Percentiles rank a stretch among this genome's conserved stretches.
Evolutionary conservation across 2,888 invertebrate genomes (phyloP).

Genomic region (Portevinia maculata): DNA sequence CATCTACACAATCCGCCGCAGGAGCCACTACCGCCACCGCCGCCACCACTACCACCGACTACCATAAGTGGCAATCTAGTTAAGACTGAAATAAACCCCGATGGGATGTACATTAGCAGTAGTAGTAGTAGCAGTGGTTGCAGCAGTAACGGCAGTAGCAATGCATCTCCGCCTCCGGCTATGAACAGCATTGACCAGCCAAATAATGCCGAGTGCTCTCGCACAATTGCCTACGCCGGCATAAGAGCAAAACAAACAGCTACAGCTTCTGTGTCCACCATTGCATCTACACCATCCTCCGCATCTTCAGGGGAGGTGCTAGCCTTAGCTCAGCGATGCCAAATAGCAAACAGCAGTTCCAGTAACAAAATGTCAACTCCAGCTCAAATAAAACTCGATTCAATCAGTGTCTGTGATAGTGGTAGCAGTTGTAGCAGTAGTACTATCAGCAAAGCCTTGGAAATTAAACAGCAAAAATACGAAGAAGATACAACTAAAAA

Average conservation of each 20-base stretch:
- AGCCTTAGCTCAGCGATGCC: conserved; percentile 12
- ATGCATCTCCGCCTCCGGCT: conserved; percentile 40
- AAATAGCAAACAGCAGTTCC: conserved; percentile 21
- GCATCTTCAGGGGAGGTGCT: conserved; percentile 19
- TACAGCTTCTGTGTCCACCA: conserved; percentile 31
- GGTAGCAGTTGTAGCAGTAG: conserved; percentile 18
- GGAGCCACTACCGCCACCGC: background rate
- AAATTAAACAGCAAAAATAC: conserved; percentile 12
- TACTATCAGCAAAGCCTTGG: conserved; percentile 18
- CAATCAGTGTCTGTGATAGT: conserved; percentile 39
- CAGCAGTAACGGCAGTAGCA: conserved; percentile 66
- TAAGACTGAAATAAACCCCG: conserved; percentile 74
- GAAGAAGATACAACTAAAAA: conserved; percentile 1
- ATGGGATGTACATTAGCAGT: conserved; percentile 69
- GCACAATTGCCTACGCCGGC: conserved; percentile 32
- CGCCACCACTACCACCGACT: conserved; percentile 21
- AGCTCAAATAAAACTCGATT: conserved; percentile 31
- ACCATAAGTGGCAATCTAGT: conserved; percentile 38
- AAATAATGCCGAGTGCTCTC: conserved; percentile 18
- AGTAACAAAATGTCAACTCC: conserved; percentile 24
- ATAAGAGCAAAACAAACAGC: conserved; percentile 27
- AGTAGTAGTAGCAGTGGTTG: conserved; percentile 67
- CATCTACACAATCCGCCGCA: conserved; percentile 28
- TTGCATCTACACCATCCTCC: conserved; percentile 69
- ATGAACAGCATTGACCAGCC: background rate